These are phyloP conservation scores for Bothrops jararaca DNA, from an alignment of 2,113 vertebrate genomes.

Conservation along the genomic window DNA sequence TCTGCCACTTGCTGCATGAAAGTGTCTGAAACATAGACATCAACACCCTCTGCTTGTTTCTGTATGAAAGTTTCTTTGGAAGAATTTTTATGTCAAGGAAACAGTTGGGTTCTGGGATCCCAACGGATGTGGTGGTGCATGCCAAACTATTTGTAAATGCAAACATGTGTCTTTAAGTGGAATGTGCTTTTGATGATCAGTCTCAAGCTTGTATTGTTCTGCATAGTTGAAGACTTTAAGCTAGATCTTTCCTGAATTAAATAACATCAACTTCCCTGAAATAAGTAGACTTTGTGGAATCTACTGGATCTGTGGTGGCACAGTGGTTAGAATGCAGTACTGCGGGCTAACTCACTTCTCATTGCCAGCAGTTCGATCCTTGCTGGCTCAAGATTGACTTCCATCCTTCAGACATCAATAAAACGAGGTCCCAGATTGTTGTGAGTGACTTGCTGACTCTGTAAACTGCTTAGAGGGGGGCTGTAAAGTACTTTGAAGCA, in stretches of 20 bases:
- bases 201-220: not conserved
- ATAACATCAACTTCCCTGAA: not conserved
- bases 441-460: not conserved
- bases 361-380: not conserved
- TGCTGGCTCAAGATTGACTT: not conserved
- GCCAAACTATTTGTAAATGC: not conserved
- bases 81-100: slow-evolving; percentile 3
- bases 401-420: not conserved
- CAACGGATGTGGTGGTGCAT: slow-evolving; percentile 3
- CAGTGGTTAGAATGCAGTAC: not conserved
- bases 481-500: not conserved
- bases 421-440: not conserved
- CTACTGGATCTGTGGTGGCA: not conserved
- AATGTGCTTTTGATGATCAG: slow-evolving; percentile 9
- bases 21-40: slow-evolving; percentile 57
- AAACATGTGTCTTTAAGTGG: not conserved
- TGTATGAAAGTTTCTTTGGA: slow-evolving; percentile 23
- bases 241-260: not conserved
- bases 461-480: not conserved
- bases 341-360: not conserved
- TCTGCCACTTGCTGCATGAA: slow-evolving; percentile 59
- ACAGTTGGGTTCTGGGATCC: not conserved
- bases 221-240: not conserved
- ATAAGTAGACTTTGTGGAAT: not conserved
- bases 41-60: slow-evolving; percentile 57